Evolutionary conservation across 1,140 invertebrate genomes (phyloP).

Genomic region (Caenorhabditis latens): DNA sequence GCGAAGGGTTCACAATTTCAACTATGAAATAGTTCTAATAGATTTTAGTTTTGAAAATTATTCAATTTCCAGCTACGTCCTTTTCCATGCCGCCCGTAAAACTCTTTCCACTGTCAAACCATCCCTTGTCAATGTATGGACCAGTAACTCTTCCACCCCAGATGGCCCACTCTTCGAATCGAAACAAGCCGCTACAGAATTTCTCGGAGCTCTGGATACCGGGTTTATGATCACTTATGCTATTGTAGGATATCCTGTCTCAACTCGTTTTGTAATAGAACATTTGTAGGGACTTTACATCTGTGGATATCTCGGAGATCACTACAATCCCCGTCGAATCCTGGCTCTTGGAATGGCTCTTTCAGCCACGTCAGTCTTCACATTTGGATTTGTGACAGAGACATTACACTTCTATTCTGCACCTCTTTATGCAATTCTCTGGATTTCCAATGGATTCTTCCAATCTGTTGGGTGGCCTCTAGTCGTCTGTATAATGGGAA

Average conservation of each 20-base stretch:
- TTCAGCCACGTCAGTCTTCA: conserved; percentile 57
- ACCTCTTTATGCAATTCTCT: conserved; percentile 56
- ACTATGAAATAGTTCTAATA: too few relatives aligned
- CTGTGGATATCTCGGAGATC: conserved; percentile 59
- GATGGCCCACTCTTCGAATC: conserved; percentile 55
- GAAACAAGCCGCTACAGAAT: conserved; percentile 52
- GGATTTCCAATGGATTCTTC: conserved; percentile 61
- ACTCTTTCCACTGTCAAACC: conserved; percentile 64
- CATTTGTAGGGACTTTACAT: conserved; percentile 58
- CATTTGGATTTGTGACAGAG: conserved; percentile 61
- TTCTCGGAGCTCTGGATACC: conserved; percentile 58
- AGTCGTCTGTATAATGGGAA: conserved; percentile 77
- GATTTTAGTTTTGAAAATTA: too few relatives aligned
- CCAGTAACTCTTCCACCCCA: conserved; percentile 19
- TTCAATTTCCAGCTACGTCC: conserved; percentile 58
- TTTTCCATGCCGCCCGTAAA: conserved; percentile 61
- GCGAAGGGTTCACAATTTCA: too few relatives aligned
- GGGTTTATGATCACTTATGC: conserved; percentile 62
- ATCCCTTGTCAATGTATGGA: conserved; percentile 59
- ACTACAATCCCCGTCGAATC: conserved; percentile 58
- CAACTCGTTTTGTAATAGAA: neutral
- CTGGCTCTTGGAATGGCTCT: conserved; percentile 59
- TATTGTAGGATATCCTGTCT: conserved; percentile 41
- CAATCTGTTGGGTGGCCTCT: conserved; percentile 64
- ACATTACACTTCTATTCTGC: conserved; percentile 33